These are phyloP conservation scores for Danio jaintianensis DNA, from an alignment of 2,797 vertebrate genomes.

Conservation along the genomic window DNA sequence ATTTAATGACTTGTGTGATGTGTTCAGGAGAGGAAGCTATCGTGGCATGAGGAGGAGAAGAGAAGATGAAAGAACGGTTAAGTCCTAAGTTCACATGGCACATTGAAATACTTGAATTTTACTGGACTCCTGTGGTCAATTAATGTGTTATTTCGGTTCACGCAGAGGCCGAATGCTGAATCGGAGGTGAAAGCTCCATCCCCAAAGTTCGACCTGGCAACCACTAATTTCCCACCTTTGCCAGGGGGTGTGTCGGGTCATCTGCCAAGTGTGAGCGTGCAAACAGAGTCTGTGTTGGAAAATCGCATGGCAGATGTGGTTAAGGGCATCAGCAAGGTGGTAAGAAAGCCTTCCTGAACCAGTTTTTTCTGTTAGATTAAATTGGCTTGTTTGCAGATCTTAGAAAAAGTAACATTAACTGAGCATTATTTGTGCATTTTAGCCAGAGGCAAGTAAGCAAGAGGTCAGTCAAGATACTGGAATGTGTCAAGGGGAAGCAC, in stretches of 20 bases:
- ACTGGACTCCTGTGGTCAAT: neutral
- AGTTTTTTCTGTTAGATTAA: neutral
- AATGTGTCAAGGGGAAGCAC: conserved; percentile 46
- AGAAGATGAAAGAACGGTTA: conserved; percentile 90
- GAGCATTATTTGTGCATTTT: neutral
- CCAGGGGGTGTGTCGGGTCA: conserved; percentile 91
- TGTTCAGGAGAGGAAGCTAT: conserved; percentile 86
- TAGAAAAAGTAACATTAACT: no score
- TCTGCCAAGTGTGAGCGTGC: conserved; percentile 49
- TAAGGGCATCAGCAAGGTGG: conserved; percentile 89
- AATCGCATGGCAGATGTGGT: conserved; percentile 94
- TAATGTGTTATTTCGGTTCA: conserved; percentile 26
- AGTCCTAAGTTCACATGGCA: neutral
- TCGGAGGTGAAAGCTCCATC: conserved; percentile 87
- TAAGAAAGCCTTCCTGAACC: neutral
- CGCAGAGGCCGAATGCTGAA: conserved; percentile 84
- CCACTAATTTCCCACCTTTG: conserved; percentile 95
- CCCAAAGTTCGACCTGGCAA: conserved; percentile 95
- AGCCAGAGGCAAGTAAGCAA: conserved; percentile 61
- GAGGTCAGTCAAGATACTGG: conserved; percentile 58
- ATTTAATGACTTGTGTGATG: conserved; percentile 6
- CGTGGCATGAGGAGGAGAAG: conserved; percentile 89
- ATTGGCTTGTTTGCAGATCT: neutral
- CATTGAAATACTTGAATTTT: neutral
- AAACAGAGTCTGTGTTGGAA: conserved; percentile 88